These are phyloP conservation scores for Peromyscus polionotus DNA, from an alignment of 2,113 vertebrate species.

Conservation along the genomic window DNA sequence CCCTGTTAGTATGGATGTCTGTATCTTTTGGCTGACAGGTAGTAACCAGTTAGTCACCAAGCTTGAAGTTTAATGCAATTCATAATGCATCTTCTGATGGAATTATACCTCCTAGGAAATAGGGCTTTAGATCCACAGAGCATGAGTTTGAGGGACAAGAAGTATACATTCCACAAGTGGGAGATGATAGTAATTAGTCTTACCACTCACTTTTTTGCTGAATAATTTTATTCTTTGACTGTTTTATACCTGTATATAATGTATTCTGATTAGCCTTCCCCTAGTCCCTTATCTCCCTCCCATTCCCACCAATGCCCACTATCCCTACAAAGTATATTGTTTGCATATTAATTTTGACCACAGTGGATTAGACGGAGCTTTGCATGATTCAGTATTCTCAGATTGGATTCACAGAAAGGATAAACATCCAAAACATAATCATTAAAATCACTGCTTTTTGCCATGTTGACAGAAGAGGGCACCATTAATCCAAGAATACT, in stretches of 20 bases:
- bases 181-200: not conserved
- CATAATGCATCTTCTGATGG: not conserved
- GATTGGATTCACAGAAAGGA: not conserved
- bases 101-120: not conserved
- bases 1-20: not conserved
- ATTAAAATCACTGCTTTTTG: slow-evolving; percentile 4
- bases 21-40: not conserved
- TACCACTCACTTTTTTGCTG: not conserved
- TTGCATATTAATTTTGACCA: not conserved
- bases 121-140: not conserved
- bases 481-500: slow-evolving; percentile 54
- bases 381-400: not conserved
- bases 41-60: not conserved
- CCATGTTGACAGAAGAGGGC: slow-evolving; percentile 65
- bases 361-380: not conserved
- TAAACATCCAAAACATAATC: not conserved
- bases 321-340: not conserved
- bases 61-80: not conserved
- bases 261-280: no score
- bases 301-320: not conserved
- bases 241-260: not conserved
- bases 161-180: not conserved
- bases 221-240: not conserved
- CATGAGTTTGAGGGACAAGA: not conserved
- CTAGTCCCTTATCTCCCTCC: not conserved